These are phyloP conservation scores for Brachypodius melanocephalos DNA, from an alignment of 2,113 vertebrate genomes.

Conservation along the genomic window DNA sequence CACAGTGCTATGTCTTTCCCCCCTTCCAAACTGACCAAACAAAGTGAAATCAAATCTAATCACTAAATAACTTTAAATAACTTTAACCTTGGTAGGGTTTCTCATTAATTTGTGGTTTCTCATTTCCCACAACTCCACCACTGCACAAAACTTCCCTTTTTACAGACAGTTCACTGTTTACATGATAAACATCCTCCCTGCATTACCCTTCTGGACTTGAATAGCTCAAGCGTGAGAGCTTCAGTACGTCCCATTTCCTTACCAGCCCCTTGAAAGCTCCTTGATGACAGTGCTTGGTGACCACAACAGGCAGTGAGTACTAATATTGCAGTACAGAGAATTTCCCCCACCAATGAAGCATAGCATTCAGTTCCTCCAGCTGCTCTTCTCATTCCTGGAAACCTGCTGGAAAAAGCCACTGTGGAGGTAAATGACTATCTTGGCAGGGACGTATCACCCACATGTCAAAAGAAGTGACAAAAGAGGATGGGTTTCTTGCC, in stretches of 20 bases:
- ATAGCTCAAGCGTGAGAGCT: constrained; percentile 65
- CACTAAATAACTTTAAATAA: constrained; percentile 27
- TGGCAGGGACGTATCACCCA: background rate
- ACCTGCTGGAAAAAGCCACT: constrained; percentile 45
- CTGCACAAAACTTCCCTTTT: constrained; percentile 10
- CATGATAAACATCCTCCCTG: constrained; percentile 55
- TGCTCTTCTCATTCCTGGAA: constrained; percentile 69
- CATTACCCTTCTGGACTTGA: constrained; percentile 54
- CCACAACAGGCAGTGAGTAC: constrained; percentile 66
- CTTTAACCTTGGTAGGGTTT: background rate
- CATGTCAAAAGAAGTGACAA: background rate
- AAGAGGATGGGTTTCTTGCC: background rate
- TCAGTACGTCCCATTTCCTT: constrained; percentile 71
- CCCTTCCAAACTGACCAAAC: background rate
- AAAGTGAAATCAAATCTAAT: constrained; percentile 44
- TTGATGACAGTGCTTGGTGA: constrained; percentile 69
- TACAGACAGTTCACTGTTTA: constrained; percentile 41
- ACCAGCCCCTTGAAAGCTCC: constrained; percentile 64
- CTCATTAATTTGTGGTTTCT: constrained; percentile 41
- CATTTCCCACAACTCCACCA: constrained; percentile 22
- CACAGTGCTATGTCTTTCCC: background rate
- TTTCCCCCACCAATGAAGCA: constrained; percentile 67
- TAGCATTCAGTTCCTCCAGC: constrained; percentile 69
- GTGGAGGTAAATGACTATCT: constrained; percentile 16
- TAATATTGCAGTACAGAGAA: constrained; percentile 68